Percentiles rank a stretch among this genome's conserved stretches.
phyloP scores from a whole-genome alignment of 2,113 vertebrate genomes.

The Pelusios castaneus region DNA sequence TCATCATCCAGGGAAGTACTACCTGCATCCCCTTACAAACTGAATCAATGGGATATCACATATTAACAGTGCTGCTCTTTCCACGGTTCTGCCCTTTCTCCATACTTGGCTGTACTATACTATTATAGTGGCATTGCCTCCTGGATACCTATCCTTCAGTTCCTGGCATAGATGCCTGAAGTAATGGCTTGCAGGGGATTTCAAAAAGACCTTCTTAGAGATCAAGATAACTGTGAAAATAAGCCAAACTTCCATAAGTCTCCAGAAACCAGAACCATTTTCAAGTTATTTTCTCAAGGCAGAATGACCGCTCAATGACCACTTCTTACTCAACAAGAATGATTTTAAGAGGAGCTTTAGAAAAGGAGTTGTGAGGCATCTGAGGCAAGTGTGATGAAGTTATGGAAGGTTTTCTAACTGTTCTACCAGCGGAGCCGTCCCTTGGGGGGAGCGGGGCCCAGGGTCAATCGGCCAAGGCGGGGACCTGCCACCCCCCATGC shows the following conservation, averaged over 20 bases:
- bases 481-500: no score
- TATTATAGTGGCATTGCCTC: background rate
- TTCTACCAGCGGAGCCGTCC: no score
- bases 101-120: background rate
- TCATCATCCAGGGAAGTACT: background rate
- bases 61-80: background rate
- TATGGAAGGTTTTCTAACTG: background rate
- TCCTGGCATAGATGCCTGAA: background rate
- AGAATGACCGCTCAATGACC: background rate
- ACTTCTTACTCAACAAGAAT: background rate
- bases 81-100: background rate
- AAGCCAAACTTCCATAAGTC: background rate
- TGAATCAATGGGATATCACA: background rate
- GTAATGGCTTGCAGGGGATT: background rate
- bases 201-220: background rate
- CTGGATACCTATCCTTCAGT: background rate
- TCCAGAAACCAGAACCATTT: background rate
- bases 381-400: background rate
- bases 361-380: rapidly evolving
- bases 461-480: no score
- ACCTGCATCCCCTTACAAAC: background rate
- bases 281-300: background rate
- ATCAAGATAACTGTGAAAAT: background rate
- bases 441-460: no score
- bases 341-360: background rate